These are phyloP conservation scores for human (Homo sapiens) DNA, from an alignment of 2,113 vertebrate species.

Conservation along the genomic window GRCh38 chrY:5617001-5617500, in stretches of 20 bases:
- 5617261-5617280: background rate
- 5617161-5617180: background rate
- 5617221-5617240: background rate
- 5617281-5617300: background rate
- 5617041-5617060: background rate
- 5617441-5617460: background rate
- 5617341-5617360: background rate
- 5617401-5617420: background rate
- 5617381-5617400: background rate
- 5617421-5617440: background rate
- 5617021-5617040: background rate
- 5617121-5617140: background rate
- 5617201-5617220: background rate
- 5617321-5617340: background rate
- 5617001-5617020: background rate
- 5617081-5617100: background rate
- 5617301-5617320: background rate
- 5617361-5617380: background rate
- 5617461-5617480: background rate
- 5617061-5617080: background rate
- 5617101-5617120: background rate
- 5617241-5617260: background rate
- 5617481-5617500: background rate
- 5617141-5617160: background rate
- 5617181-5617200: background rate